Evolutionary conservation across 2,113 vertebrate genomes (phyloP).

Genomic region (Paraplagusia blochii): DNA sequence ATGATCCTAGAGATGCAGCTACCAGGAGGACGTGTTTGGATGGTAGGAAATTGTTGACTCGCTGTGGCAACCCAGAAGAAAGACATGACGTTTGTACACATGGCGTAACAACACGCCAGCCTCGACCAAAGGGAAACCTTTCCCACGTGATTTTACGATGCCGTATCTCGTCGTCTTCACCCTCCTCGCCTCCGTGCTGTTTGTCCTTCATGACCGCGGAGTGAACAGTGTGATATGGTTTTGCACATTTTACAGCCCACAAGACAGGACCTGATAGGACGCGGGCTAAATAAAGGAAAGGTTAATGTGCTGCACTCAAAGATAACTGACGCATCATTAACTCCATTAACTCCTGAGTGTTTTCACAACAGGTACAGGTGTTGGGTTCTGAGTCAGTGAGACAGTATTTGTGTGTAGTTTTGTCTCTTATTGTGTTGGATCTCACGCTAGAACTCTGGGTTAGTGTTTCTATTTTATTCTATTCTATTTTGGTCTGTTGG

Average conservation of each 20-base stretch:
- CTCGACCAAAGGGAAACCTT: too few relatives aligned
- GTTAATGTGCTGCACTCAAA: conserved; percentile 39
- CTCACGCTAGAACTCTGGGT: too few relatives aligned
- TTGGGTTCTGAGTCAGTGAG: conserved; percentile 29
- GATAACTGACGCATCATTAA: conserved; percentile 47
- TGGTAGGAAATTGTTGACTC: too few relatives aligned
- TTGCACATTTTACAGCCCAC: not conserved
- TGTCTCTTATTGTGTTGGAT: conserved; percentile 12
- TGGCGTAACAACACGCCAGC: too few relatives aligned
- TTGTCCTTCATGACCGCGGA: not conserved
- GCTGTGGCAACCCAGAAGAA: too few relatives aligned
- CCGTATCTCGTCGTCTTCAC: not conserved
- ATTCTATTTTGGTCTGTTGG: too few relatives aligned
- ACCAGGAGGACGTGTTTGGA: too few relatives aligned
- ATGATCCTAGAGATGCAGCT: too few relatives aligned
- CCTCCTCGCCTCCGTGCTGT: not conserved
- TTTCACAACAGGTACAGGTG: conserved; percentile 46
- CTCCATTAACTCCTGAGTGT: conserved; percentile 49
- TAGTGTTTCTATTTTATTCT: too few relatives aligned
- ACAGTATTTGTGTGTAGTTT: conserved; percentile 10
- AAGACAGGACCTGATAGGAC: not conserved
- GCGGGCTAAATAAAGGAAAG: conserved; percentile 59
- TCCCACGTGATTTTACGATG: too few relatives aligned
- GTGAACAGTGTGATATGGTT: not conserved
- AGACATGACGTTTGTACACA: too few relatives aligned